Evolutionary conservation across 2,113 vertebrate species (phyloP), one percentile per base, ranked within the genome.

Genomic region (Poicephalus meyeri): DNA sequence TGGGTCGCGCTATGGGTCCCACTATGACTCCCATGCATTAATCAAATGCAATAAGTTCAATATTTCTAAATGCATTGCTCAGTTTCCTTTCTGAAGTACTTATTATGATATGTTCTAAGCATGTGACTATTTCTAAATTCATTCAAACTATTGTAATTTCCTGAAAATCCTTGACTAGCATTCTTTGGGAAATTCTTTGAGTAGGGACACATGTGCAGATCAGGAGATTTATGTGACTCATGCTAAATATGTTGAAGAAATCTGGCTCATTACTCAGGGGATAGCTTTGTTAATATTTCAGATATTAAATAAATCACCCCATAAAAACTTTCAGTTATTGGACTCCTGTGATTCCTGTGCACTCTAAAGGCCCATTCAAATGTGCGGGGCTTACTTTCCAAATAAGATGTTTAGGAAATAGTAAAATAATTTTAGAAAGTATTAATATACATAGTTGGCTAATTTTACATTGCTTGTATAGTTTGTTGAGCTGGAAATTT

Each of bases 71-170:
- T n/a, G 39, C 20, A 63, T 72, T 70, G 60, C 82, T 89, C 47
- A 73, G 49, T 91, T 96, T 94, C 77, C 86, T 78, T 78, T 80
- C 94, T 81, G 66, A 81, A 86, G 77, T 84, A 44, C 47, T 88
- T 91, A 58, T 52, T 74, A 35, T 61, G 74, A 52, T 78, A 70
- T 76, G 64, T 92, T 94, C 68, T 71, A 71, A 89, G 85, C 82
- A 65, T 37, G 31, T 89, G 90, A 91, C 86, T 91, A 11, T 93
- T 97, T 93, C 91, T 69, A 76, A 97, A 97, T 95, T 97, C 80
- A 92, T 79, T 95, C 89, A 93, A 94, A 96, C 81, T 92, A 52
- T 94, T 97, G 87, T 91, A 96, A 97, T 98, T 97, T 98, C 97
- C 97, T 97, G 97, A 91, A 97, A 97, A 95, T 91, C 84, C 73